Evolutionary conservation across 1,140 invertebrate species (phyloP).

Genomic region (Drosophila mayri): DNA sequence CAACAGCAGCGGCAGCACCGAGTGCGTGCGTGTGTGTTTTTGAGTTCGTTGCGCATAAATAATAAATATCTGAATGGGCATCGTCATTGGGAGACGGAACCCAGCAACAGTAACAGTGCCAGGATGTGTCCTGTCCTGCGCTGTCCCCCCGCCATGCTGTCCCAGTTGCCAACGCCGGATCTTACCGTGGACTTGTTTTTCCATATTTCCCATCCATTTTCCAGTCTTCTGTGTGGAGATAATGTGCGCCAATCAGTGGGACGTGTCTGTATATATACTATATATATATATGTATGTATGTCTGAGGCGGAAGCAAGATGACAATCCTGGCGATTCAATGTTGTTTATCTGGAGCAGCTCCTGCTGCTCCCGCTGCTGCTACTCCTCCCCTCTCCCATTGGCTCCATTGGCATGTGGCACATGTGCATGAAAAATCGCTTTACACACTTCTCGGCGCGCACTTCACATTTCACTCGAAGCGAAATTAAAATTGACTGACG

Average conservation of each 20-base stretch:
- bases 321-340: conserved; percentile 30
- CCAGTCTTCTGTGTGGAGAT: conserved; percentile 45
- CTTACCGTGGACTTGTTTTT: conserved; percentile 27
- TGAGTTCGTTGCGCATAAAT: conserved; percentile 41
- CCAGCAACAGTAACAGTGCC: conserved; percentile 5
- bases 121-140: conserved; percentile 18
- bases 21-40: conserved; percentile 18
- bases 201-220: conserved; percentile 30
- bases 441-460: conserved; percentile 60
- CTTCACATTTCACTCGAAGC: conserved; percentile 74
- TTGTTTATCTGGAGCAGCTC: conserved; percentile 15
- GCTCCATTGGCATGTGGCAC: conserved; percentile 16
- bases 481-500: conserved; percentile 81
- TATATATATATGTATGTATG: too few relatives aligned
- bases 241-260: conserved; percentile 73
- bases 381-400: neutral
- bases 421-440: conserved; percentile 80
- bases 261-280: neutral
- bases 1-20: neutral
- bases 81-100: conserved; percentile 60
- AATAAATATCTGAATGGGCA: conserved; percentile 49
- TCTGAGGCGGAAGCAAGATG: conserved; percentile 16
- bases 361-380: conserved; percentile 3
- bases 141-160: too few relatives aligned
- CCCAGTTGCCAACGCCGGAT: conserved; percentile 22